Base-by-base conservation (phyloP, 2,797 vertebrate genomes). In the Alosa sapidissima region DNA sequence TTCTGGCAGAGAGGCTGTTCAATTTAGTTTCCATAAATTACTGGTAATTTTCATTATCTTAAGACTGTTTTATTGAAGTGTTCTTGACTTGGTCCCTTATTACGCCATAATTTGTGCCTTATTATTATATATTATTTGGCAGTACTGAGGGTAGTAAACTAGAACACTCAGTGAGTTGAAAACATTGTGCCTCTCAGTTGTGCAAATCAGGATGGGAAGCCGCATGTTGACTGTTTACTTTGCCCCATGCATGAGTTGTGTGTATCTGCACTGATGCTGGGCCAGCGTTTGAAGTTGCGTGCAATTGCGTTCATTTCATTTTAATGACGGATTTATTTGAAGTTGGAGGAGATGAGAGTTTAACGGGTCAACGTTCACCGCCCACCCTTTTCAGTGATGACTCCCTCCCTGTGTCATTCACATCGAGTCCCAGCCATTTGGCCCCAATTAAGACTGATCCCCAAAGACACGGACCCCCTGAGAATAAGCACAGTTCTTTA, bases 261-360 rank as follows among this genome's bases (percentile, higher is more conserved):
- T 68, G 10, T 14, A 3, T 68, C 36, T 55, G 51, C 28, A 52
- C 41, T 21, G 28, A 68, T 65, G 62, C 28, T 65, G 55, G 62
- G 62, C 62, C 62, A 10, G 33, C 14, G 28, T 72, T 72, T 72
- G 65, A 72, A 72, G 65, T 33, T 36, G 62, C 28, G 13, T 68
- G 2, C 5, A 11, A 28, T 33, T 36, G 62, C 28, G 13, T 68
- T 11, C 5, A 11, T 41, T 36, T 72, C 33, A 36, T 87, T 86
- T 78, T 87, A 81, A 86, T 86, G 78, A 88, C 88, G 88, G 86
- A 86, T 89, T 86, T 36, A 88, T 85, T 78, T 85, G 62, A 88
- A 89, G 81, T 85, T 60, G 83, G 68, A n/a, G 84, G 84, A 45
- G 36, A 82, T 89, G 81, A 78, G 41, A 45, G 41, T 78, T 78